Percentiles rank a stretch among this genome's conserved stretches.
Evolutionary conservation across 2,797 vertebrate genomes (phyloP).

Genomic region (Geotrypetes seraphini): DNA sequence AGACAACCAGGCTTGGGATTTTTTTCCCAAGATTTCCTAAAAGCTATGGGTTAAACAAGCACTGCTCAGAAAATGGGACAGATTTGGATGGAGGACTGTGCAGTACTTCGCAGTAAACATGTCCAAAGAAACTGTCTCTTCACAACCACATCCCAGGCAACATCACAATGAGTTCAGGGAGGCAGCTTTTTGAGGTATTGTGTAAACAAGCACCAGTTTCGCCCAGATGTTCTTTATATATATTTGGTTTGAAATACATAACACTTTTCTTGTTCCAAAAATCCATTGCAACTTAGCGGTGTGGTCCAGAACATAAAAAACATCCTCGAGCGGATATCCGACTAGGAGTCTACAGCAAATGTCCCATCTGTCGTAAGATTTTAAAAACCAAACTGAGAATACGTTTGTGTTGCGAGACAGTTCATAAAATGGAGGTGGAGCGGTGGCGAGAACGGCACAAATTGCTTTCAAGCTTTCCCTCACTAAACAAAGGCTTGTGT

Average conservation of each 20-base stretch:
- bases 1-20: too few relatives aligned
- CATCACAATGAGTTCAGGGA: conserved; percentile 44
- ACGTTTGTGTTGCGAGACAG: conserved; percentile 39
- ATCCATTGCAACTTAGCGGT: conserved; percentile 57
- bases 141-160: conserved; percentile 51
- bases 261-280: conserved; percentile 44
- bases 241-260: conserved; percentile 50
- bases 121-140: conserved; percentile 50
- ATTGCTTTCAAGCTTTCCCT: conserved; percentile 45
- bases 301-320: conserved; percentile 56
- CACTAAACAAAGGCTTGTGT: conserved; percentile 34
- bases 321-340: conserved; percentile 56
- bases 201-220: conserved; percentile 45
- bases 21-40: too few relatives aligned
- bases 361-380: conserved; percentile 44
- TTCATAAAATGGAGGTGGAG: conserved; percentile 50
- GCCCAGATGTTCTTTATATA: conserved; percentile 65
- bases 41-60: too few relatives aligned
- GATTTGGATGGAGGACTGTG: conserved; percentile 31
- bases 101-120: conserved; percentile 49
- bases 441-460: conserved; percentile 34
- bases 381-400: conserved; percentile 40
- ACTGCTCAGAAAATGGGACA: conserved; percentile 31
- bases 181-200: conserved; percentile 49
- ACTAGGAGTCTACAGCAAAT: conserved; percentile 45